Evolutionary conservation across 2,113 vertebrate genomes (phyloP).

Genomic region (Antennarius striatus): DNA sequence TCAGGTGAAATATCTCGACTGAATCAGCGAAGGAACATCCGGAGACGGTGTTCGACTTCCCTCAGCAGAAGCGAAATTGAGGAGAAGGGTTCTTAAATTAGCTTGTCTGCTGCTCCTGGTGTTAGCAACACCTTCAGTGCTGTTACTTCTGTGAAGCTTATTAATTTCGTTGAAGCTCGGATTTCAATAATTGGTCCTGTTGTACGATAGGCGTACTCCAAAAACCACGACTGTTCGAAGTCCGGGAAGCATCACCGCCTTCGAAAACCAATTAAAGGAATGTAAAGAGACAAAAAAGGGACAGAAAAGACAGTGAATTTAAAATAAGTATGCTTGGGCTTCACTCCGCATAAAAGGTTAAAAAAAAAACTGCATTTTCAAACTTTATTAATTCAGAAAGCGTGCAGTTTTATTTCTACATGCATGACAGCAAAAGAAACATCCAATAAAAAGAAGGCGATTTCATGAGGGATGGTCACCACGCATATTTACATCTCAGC

Average conservation of each 20-base stretch:
- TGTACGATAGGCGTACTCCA: neutral
- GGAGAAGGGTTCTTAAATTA: neutral
- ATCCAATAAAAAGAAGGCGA: neutral
- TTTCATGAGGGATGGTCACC: neutral
- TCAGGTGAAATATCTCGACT: neutral
- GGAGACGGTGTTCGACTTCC: neutral
- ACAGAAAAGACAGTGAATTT: neutral
- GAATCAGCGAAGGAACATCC: neutral
- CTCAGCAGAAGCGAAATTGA: neutral
- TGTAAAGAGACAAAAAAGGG: conserved; percentile 8
- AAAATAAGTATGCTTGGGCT: neutral
- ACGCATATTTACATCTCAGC: conserved; percentile 5
- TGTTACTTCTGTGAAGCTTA: neutral
- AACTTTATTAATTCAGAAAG: neutral
- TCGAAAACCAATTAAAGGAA: conserved; percentile 29
- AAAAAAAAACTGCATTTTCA: neutral
- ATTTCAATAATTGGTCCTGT: conserved; percentile 11
- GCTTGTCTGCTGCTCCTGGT: neutral
- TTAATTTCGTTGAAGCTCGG: conserved; percentile 9
- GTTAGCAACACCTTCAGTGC: conserved; percentile 11
- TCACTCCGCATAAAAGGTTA: neutral
- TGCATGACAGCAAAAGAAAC: neutral
- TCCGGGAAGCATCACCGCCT: conserved; percentile 1
- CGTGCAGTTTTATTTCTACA: neutral
- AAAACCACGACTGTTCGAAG: conserved; percentile 7